Evolutionary conservation across 2,888 invertebrate genomes (phyloP).

Genomic region (Amiota mariae): DNA sequence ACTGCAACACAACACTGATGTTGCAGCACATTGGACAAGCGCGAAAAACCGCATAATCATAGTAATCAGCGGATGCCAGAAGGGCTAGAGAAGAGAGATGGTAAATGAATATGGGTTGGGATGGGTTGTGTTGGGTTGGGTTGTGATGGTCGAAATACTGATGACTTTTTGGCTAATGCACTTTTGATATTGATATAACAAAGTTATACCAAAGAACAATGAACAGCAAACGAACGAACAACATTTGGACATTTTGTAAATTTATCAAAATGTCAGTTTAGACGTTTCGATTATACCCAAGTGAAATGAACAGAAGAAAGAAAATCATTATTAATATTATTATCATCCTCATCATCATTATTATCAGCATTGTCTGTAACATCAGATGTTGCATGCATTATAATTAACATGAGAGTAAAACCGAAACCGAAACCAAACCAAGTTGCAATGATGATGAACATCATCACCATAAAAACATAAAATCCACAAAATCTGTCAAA

Average conservation of each 20-base stretch:
- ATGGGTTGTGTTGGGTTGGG: no score
- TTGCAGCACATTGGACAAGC: not conserved
- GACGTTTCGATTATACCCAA: constrained; percentile 56
- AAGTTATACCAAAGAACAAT: constrained; percentile 24
- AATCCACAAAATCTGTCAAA: constrained; percentile 37
- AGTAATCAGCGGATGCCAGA: no score
- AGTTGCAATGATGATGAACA: not conserved
- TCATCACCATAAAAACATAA: constrained; percentile 32
- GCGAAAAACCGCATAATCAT: constrained; percentile 13
- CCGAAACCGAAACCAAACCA: not conserved
- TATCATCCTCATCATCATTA: constrained; percentile 2
- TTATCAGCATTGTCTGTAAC: not conserved
- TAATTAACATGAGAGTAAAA: not conserved
- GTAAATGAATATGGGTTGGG: no score
- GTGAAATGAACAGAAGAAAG: constrained; percentile 12
- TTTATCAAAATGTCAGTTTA: constrained; percentile 66
- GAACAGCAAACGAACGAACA: not conserved
- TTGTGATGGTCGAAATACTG: constrained; percentile 8
- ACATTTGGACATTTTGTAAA: constrained; percentile 53
- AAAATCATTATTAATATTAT: not conserved
- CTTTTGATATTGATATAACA: constrained; percentile 11
- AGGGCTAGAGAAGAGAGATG: no score
- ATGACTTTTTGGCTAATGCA: constrained; percentile 15
- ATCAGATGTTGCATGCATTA: not conserved
- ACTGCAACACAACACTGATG: no score